These are phyloP conservation scores for Pluvianellus socialis DNA, from an alignment of 2,113 vertebrate genomes.

Conservation along the genomic window DNA sequence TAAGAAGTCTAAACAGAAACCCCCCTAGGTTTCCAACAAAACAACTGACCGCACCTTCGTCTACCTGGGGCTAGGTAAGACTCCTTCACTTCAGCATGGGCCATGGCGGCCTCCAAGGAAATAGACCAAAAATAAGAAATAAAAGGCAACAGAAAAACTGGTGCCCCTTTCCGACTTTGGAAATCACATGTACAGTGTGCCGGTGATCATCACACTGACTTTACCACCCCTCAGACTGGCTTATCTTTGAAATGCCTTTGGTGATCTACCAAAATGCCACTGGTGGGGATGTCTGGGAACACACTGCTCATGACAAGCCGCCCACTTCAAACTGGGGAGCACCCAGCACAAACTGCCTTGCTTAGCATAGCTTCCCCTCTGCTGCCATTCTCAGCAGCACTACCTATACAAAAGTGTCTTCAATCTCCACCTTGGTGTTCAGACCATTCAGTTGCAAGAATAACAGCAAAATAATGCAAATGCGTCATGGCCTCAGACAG, in stretches of 20 bases:
- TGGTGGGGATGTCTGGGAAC: rapidly evolving
- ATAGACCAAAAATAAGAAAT: not conserved
- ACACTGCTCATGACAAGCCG: rapidly evolving
- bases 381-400: not conserved
- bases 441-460: not conserved
- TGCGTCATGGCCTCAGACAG: rapidly evolving
- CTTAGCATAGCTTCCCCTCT: not conserved
- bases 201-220: rapidly evolving
- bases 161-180: not conserved
- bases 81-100: not conserved
- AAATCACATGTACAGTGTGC: rapidly evolving
- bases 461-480: not conserved
- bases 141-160: not conserved
- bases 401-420: not conserved
- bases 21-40: not conserved
- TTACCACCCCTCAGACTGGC: not conserved
- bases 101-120: not conserved
- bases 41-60: not conserved
- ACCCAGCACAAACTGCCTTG: not conserved
- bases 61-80: not conserved
- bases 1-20: not conserved
- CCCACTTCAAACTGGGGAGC: not conserved
- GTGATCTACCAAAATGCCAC: not conserved
- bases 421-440: not conserved
- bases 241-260: not conserved